Evolutionary conservation across 2,888 invertebrate species (phyloP), one percentile per base, ranked within the genome.

Genomic region (Monochamus alternatus): DNA sequence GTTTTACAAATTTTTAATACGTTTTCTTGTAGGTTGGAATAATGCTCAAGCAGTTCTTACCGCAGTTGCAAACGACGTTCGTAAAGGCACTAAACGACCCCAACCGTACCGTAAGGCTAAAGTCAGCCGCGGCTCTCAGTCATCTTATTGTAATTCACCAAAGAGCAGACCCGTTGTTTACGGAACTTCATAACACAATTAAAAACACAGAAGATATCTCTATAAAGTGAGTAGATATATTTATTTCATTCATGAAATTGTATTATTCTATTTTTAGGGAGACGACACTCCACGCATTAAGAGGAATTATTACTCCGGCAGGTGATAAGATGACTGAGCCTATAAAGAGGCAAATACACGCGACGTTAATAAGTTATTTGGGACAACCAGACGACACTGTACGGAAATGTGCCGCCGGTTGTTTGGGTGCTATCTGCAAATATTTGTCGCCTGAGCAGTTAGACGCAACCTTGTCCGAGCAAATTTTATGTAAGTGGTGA

Each of bases 31-130:
- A 96, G 95, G 98, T 98, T 78, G 98, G 98, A 62, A 93, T 95
- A 52, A 95, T 97, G 94, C 90, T 99, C 88, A 98, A 98, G 89
- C 98, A 99, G 88, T 99, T 99, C 91, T 91, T 99, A 85, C 99
- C 99, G 2, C 99, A 99, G 90, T 92, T 99, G 55, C 99, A 99
- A 91, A 98, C 98, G 2, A 99, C 99, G 22, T 99, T 99, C 90
- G 92, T 98, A 70, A 98, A 98, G 90, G 96, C 98, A 3, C 91
- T 99, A 73, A 95, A 95, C 87, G 99, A 99, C 89, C 93, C 95
- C 38, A 95, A 95, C 88, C 92, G 98, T 74, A 91, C 93, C 79
- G 98, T 98, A 22, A 92, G 98, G 77, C 91, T 98, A 82, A 96
- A 96, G 90, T 97, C 98, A 8, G 98, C 96, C 0, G 91, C 91